These are phyloP conservation scores for Bradypodion ventrale DNA, from an alignment of 2,797 vertebrate species.

Conservation along the genomic window DNA sequence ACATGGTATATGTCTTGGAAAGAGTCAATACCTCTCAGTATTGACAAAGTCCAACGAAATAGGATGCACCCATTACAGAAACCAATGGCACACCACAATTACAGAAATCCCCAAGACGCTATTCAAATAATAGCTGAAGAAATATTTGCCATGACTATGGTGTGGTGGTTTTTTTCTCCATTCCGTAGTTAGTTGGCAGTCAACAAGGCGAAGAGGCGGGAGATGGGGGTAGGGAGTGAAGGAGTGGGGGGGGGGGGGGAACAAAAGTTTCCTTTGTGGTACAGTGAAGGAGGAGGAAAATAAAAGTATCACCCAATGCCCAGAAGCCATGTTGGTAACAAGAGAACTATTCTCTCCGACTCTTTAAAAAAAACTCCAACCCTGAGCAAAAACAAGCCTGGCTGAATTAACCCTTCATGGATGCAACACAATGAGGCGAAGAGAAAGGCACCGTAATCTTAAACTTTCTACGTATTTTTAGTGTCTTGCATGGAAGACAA, in stretches of 20 bases:
- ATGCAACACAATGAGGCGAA: not conserved
- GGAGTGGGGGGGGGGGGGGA: constrained; percentile 72
- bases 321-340: constrained; percentile 84
- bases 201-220: constrained; percentile 70
- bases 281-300: constrained; percentile 67
- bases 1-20: constrained; percentile 37
- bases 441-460: rapidly evolving
- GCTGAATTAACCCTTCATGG: constrained; percentile 71
- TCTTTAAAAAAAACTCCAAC: constrained; percentile 81
- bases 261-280: constrained; percentile 82
- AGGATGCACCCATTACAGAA: constrained; percentile 49
- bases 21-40: constrained; percentile 59
- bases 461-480: constrained; percentile 25
- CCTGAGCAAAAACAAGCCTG: constrained; percentile 68
- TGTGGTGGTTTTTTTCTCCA: constrained; percentile 72
- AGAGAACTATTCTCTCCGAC: constrained; percentile 80
- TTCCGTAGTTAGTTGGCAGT: constrained; percentile 76
- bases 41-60: constrained; percentile 41
- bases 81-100: constrained; percentile 45
- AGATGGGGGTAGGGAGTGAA: constrained; percentile 70
- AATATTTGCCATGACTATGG: constrained; percentile 68
- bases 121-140: constrained; percentile 65
- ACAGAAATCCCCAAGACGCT: constrained; percentile 42
- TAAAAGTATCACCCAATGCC: constrained; percentile 82
- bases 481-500: too few relatives aligned